Evolutionary conservation across 2,888 invertebrate genomes (phyloP).

Genomic region (Cepaea hortensis): DNA sequence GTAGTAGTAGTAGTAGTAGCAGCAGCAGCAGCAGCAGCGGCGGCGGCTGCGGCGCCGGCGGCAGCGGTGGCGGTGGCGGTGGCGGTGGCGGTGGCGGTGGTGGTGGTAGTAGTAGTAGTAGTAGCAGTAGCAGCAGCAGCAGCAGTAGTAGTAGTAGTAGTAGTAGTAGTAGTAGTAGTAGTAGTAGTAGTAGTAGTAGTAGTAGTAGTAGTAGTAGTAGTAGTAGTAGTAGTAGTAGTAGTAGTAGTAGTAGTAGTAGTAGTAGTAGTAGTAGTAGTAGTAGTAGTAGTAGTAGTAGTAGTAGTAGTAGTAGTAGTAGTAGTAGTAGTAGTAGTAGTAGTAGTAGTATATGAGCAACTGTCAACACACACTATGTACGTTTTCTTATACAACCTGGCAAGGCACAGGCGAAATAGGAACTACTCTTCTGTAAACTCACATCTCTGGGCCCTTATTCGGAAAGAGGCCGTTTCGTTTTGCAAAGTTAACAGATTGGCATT

Average conservation of each 20-base stretch:
- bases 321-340: not conserved
- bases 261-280: constrained; percentile 1
- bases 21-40: not conserved
- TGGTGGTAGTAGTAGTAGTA: not conserved
- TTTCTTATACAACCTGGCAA: too few species aligned
- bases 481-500: too few species aligned
- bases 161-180: not conserved
- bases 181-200: not conserved
- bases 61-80: not conserved
- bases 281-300: not conserved
- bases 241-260: not conserved
- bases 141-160: not conserved
- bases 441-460: too few species aligned
- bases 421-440: too few species aligned
- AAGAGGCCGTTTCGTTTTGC: too few species aligned
- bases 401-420: too few species aligned
- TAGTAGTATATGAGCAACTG: not conserved
- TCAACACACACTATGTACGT: not conserved
- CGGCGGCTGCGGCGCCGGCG: not conserved
- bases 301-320: constrained; percentile 1
- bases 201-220: too few species aligned
- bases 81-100: not conserved
- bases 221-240: not conserved
- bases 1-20: not conserved
- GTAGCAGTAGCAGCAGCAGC: not conserved